Evolutionary conservation across 2,113 vertebrate species (phyloP).

Genomic region (Triplophysa tibetana): DNA sequence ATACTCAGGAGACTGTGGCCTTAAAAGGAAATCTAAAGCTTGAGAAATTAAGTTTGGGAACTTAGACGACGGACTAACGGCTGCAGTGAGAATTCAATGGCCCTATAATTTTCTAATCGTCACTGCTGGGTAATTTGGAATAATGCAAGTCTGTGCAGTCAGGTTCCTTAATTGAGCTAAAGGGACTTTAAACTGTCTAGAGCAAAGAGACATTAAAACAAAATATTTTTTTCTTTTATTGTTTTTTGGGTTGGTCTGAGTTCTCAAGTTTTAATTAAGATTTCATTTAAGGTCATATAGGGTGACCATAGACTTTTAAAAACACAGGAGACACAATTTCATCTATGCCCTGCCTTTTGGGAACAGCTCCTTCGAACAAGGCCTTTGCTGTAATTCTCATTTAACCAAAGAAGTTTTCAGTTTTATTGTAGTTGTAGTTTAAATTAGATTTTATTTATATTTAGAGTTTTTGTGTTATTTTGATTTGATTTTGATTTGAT

Average conservation of each 20-base stretch:
- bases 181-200: not conserved
- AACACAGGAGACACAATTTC: not conserved
- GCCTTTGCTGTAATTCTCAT: not conserved
- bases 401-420: no score
- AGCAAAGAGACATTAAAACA: not conserved
- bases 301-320: not conserved
- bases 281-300: not conserved
- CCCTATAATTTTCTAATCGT: not conserved
- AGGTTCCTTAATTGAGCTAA: not conserved
- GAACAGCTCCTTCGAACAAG: not conserved
- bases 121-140: not conserved
- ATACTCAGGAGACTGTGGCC: not conserved
- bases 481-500: no score
- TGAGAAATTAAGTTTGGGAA: not conserved
- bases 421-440: no score
- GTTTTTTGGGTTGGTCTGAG: not conserved
- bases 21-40: conserved; percentile 11
- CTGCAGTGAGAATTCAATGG: conserved; percentile 2
- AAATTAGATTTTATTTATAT: no score
- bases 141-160: not conserved
- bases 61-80: not conserved
- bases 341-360: not conserved
- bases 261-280: not conserved
- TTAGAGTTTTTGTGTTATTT: no score
- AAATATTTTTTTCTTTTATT: not conserved